Evolutionary conservation across 2,888 invertebrate genomes (phyloP), one percentile per base, ranked within the genome.

Genomic region (Drosophila ustulata): DNA sequence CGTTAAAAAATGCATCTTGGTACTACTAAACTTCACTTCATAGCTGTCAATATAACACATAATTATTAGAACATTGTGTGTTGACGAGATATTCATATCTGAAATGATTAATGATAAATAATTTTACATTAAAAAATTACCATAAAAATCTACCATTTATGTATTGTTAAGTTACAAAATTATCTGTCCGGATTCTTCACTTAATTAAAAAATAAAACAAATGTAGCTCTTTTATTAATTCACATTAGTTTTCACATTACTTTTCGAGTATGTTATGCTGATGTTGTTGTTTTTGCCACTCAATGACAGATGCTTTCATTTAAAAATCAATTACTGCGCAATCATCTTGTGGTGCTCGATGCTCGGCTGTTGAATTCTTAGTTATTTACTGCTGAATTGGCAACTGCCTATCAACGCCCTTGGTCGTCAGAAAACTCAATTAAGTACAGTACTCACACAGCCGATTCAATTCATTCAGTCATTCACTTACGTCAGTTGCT

Each of bases 371-470:
- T 46, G 26, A 47, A 28, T 61, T 64, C 51, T 56, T 49, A 56
- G 50, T 53, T 56, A 56, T 45, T 53, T 56, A 56, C 9, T 78
- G 75, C 79, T 74, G 78, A 78, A 41, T 63, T 50, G 50, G 70
- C 65, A 57, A 53, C 25, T 69, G 75, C 49, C 71, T 65, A 75
- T 69, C 63, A 69, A 49, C 47, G 58, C 61, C 50, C 71, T 56
- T 51, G 52, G 61, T 46, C 49, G 25, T 34, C 25, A 53, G 43
- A 67, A 62, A 86, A 83, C 87, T 80, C 75, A 86, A 88, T 88
- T 88, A 88, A 83, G 70, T 68, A 56, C 50, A 37, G 46, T 28
- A 62, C 57, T 66, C 66, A 26, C 55, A 53, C 46, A 28, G 4
- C 39, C 32, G 43, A 67, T 46, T 73, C 74, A 56, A 43, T 30